Evolutionary conservation across 2,113 vertebrate species (phyloP).

Genomic region (Epinephelus cyanopodus): DNA sequence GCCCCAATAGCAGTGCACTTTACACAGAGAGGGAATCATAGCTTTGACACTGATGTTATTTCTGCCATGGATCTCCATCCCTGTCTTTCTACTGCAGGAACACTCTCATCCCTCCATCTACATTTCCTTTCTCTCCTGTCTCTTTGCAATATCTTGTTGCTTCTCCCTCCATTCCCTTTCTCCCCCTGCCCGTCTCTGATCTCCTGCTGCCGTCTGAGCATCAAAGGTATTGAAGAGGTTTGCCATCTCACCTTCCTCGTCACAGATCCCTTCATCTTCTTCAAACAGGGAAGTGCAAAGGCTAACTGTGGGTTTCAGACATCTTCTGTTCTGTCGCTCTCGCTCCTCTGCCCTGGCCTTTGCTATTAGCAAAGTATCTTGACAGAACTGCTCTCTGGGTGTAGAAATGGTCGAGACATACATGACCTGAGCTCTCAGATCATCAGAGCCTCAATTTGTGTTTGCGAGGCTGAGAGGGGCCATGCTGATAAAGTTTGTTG

Average conservation of each 20-base stretch:
- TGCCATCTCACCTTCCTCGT: conserved; percentile 63
- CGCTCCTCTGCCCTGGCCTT: neutral
- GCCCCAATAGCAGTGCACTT: conserved; percentile 36
- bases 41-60: conserved; percentile 29
- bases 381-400: neutral
- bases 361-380: conserved; percentile 34
- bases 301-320: conserved; percentile 64
- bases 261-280: conserved; percentile 73
- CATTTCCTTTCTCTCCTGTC: conserved; percentile 6
- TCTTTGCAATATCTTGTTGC: conserved; percentile 27
- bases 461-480: neutral
- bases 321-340: conserved; percentile 4
- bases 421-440: conserved; percentile 15
- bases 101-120: conserved; percentile 17
- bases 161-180: conserved; percentile 23
- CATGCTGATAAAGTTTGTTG: neutral
- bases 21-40: conserved; percentile 13
- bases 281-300: conserved; percentile 70
- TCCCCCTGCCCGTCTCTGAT: conserved; percentile 65
- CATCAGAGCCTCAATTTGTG: neutral
- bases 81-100: conserved; percentile 19
- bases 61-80: conserved; percentile 29
- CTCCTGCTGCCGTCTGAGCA: conserved; percentile 62
- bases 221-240: conserved; percentile 79
- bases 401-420: conserved; percentile 3